phyloP scores from a whole-genome alignment of 2,888 invertebrate genomes.

The Drosophila affinis region DNA sequence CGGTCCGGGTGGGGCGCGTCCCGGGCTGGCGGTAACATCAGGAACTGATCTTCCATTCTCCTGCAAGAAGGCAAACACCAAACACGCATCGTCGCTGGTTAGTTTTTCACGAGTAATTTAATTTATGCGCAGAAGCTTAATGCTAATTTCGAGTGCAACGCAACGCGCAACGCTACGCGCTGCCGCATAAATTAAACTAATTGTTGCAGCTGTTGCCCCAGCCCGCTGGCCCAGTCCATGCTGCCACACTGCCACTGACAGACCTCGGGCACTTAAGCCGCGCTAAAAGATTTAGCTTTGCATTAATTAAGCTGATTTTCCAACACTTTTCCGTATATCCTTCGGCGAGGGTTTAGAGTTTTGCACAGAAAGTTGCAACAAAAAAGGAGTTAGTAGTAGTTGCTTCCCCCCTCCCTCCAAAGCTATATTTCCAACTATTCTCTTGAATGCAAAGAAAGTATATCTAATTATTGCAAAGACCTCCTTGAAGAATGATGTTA shows the following conservation, averaged over 20 bases:
- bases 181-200: conserved; percentile 67
- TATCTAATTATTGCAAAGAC: too few relatives aligned
- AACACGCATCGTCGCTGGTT: conserved; percentile 5
- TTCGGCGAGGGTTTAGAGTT: neutral
- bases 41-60: conserved; percentile 96
- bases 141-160: conserved; percentile 62
- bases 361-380: neutral
- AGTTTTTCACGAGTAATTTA: conserved; percentile 21
- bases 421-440: neutral
- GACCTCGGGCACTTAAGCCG: conserved; percentile 43
- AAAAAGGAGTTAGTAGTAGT: neutral
- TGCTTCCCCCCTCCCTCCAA: neutral
- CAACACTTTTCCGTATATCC: conserved; percentile 13
- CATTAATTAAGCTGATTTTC: conserved; percentile 64
- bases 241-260: conserved; percentile 18
- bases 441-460: neutral
- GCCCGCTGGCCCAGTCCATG: conserved; percentile 12
- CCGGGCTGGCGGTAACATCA: conserved; percentile 95
- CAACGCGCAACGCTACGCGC: conserved; percentile 44
- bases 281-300: conserved; percentile 67
- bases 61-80: conserved; percentile 83
- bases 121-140: conserved; percentile 43
- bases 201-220: conserved; percentile 36
- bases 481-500: too few relatives aligned
- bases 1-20: conserved; percentile 90